Evolutionary conservation across 2,888 invertebrate genomes (phyloP).

Genomic region (Neoitamus cyanurus): DNA sequence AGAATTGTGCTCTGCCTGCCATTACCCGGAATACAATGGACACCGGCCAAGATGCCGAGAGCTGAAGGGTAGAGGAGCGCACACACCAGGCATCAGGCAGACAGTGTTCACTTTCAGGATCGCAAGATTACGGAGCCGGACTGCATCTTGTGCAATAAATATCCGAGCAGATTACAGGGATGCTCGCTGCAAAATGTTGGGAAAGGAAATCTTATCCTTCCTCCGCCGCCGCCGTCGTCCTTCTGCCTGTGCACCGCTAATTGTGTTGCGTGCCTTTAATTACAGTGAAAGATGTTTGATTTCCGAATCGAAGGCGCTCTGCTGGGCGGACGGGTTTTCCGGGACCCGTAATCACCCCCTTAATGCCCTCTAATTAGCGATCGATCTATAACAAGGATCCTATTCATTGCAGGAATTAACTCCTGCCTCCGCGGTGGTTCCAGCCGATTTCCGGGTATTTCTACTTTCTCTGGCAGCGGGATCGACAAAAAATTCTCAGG

Average conservation of each 20-base stretch:
- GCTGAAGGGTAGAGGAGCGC: neutral
- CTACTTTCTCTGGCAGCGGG: neutral
- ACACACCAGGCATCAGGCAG: neutral
- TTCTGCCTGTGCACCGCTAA: constrained; percentile 49
- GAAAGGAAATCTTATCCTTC: constrained; percentile 48
- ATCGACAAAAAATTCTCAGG: neutral
- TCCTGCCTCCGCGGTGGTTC: neutral
- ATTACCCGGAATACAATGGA: constrained; percentile 34
- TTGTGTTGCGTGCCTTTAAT: constrained; percentile 56
- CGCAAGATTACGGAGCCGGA: neutral
- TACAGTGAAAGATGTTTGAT: constrained; percentile 60
- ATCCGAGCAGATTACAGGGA: neutral
- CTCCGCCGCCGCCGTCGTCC: too few species aligned
- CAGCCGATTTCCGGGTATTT: constrained; percentile 7
- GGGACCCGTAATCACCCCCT: constrained; percentile 12
- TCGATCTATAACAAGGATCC: constrained; percentile 19
- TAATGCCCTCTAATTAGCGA: constrained; percentile 23
- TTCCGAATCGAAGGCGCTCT: constrained; percentile 53
- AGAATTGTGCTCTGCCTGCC: constrained; percentile 13
- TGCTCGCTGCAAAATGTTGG: neutral
- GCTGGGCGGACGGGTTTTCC: constrained; percentile 30
- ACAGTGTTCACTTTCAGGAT: neutral
- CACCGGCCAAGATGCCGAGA: neutral
- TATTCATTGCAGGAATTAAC: neutral
- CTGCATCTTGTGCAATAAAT: constrained; percentile 33